Evolutionary conservation across 2,113 vertebrate species (phyloP).

Genomic region (Thamnaconus septentrionalis): DNA sequence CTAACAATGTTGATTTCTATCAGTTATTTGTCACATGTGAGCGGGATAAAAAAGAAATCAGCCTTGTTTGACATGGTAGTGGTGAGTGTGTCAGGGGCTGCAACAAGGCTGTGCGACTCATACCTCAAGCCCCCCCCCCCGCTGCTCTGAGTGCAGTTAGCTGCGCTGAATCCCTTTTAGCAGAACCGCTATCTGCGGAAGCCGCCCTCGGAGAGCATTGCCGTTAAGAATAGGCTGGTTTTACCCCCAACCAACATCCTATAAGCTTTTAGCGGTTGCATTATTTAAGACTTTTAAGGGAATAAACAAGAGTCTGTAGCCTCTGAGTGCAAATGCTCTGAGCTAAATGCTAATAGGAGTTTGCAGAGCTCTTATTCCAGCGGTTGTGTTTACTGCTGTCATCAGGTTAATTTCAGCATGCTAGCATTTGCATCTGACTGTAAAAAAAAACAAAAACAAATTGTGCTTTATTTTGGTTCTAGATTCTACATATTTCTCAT

Average conservation of each 20-base stretch:
- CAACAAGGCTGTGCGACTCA: constrained; percentile 48
- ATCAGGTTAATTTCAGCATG: too few relatives aligned
- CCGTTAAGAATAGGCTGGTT: background rate
- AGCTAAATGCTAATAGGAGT: constrained; percentile 1
- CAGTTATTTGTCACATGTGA: constrained; percentile 62
- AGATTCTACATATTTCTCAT: too few relatives aligned
- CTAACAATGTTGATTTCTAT: too few relatives aligned
- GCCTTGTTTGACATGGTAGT: constrained; percentile 54
- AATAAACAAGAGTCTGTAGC: too few relatives aligned
- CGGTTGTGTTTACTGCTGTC: too few relatives aligned
- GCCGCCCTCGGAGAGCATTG: background rate
- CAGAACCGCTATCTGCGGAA: constrained; percentile 17
- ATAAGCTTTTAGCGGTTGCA: background rate
- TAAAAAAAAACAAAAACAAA: too few relatives aligned
- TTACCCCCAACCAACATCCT: background rate
- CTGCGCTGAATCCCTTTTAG: constrained; percentile 45
- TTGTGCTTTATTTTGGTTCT: too few relatives aligned
- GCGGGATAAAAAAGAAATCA: constrained; percentile 75
- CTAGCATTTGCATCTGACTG: too few relatives aligned
- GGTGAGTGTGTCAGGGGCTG: constrained; percentile 51
- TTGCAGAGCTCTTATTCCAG: too few relatives aligned
- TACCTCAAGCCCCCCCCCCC: constrained; percentile 63
- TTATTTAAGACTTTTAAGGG: too few relatives aligned
- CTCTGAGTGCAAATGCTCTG: background rate
- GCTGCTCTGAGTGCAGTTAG: constrained; percentile 27